A percentile compares a stretch with the other conserved stretches of the same genome.
phyloP scores from a whole-genome alignment of 2,797 vertebrate species.

The Synaphobranchus kaupii region DNA sequence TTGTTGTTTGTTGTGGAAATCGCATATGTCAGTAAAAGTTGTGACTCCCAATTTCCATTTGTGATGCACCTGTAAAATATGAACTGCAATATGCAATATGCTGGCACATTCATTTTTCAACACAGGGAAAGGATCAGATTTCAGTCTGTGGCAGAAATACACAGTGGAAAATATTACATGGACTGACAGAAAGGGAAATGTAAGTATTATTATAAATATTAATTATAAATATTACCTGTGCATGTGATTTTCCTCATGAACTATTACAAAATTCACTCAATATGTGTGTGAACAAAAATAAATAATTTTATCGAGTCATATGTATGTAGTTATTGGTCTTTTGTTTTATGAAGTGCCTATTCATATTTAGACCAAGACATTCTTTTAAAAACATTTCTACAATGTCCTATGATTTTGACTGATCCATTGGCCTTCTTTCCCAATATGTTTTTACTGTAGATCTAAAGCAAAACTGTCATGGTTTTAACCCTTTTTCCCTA shows the following conservation, averaged over 20 bases:
- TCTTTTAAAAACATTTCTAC: background rate
- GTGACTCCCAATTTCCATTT: conserved; percentile 40
- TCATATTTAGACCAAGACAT: background rate
- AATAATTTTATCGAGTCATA: conserved; percentile 58
- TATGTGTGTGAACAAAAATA: conserved; percentile 60
- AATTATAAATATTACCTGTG: conserved; percentile 53
- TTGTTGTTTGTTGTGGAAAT: conserved; percentile 41
- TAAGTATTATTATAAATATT: conserved; percentile 40
- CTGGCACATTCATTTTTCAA: background rate
- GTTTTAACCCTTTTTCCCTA: too few species aligned
- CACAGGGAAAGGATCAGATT: background rate
- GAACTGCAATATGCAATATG: background rate
- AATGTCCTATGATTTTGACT: background rate
- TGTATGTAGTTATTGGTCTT: conserved; percentile 46
- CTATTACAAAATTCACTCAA: conserved; percentile 30
- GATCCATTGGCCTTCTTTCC: background rate
- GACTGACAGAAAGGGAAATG: conserved; percentile 49
- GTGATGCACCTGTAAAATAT: conserved; percentile 57
- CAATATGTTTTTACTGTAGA: too few species aligned
- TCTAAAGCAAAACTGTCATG: too few species aligned
- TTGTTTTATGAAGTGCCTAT: conserved; percentile 26
- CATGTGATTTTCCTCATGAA: conserved; percentile 31
- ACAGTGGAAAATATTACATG: conserved; percentile 23
- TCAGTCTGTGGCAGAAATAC: conserved; percentile 24
- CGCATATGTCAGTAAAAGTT: conserved; percentile 39